phyloP scores from a whole-genome alignment of 2,797 vertebrate species.

The Lemur catta region DNA sequence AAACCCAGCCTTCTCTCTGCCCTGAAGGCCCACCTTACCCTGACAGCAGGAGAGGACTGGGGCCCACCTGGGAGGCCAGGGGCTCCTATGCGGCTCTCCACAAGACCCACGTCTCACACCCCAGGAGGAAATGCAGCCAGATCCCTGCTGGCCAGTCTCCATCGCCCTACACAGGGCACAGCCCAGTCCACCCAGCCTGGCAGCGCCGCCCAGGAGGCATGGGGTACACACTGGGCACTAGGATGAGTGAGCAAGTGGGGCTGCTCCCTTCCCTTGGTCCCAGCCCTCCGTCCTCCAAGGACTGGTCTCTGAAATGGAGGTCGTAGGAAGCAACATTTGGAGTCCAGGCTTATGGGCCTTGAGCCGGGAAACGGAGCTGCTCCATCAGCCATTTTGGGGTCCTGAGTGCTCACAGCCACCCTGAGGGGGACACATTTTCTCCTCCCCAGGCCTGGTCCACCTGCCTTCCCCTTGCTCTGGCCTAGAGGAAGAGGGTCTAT shows the following conservation, averaged over 20 bases:
- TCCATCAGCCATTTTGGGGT: not conserved
- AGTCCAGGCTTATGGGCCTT: not conserved
- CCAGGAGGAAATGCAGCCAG: not conserved
- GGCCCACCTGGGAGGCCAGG: not conserved
- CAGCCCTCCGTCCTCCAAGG: not conserved
- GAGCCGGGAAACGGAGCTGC: not conserved
- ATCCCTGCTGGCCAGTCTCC: not conserved
- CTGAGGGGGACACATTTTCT: not conserved
- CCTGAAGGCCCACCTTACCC: not conserved
- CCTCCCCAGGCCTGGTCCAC: not conserved
- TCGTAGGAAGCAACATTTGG: not conserved
- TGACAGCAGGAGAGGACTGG: not conserved
- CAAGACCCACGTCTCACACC: not conserved
- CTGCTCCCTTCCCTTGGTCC: not conserved
- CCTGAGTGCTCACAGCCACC: not conserved
- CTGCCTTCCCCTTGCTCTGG: not conserved
- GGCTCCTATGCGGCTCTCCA: not conserved
- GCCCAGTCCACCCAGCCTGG: not conserved
- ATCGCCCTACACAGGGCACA: rapidly evolving
- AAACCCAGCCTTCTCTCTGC: not conserved
- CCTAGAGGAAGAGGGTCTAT: not conserved
- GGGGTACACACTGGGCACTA: not conserved
- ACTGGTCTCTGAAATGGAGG: not conserved
- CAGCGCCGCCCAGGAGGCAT: not conserved
- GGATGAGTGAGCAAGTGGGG: not conserved